Base-by-base conservation (phyloP, 2,113 vertebrate species). In the Poeciliopsis retropinna region DNA sequence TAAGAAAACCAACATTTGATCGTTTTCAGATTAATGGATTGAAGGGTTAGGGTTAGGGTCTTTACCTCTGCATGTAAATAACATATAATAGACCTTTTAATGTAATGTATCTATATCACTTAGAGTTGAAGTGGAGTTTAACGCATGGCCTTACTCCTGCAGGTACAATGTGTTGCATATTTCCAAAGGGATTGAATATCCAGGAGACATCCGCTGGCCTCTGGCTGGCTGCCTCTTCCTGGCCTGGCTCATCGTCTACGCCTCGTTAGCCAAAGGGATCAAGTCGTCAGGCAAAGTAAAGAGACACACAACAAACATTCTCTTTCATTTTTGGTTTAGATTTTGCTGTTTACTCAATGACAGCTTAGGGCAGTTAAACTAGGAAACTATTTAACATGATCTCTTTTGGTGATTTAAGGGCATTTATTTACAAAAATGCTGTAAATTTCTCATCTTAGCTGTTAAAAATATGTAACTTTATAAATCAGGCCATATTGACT, bases 151-250 rank as follows among this genome's bases (percentile, higher is more conserved):
- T 65, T 75, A 7, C 72, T 0, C 73, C 77, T 62, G 74, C 91
- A 99, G 98, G 92, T 99, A 99, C 91, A 98, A 98, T 80, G 97
- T 98, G 57, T 82, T 99, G 93, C 97, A 99, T 95, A 99, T 99
- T 92, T 99, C 98, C 51, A 97, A 96, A 83, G 98, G 98, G 63
- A 98, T 99, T 78, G 97, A 99, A 79, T 97, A 95, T 84, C 97
- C 98, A 2, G 98, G 98, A 30, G 97, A 99, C 88, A 95, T 99
- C 68, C 95, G 98, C 84, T 99, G 98, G 97, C 95, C 97, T 29
- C 90, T 99, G 72, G 98, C 95, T 7, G 93, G 96, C 0, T 96
- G 96, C 73, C 96, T 99, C 70, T 94, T 96, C 73, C 84, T 99
- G 87, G 98, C 98, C 66, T 99, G 98, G 98, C 73, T 96, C 61